Conservation (phyloP, 2,797 vertebrate genomes). For the Cyprinodon diabolis region DNA sequence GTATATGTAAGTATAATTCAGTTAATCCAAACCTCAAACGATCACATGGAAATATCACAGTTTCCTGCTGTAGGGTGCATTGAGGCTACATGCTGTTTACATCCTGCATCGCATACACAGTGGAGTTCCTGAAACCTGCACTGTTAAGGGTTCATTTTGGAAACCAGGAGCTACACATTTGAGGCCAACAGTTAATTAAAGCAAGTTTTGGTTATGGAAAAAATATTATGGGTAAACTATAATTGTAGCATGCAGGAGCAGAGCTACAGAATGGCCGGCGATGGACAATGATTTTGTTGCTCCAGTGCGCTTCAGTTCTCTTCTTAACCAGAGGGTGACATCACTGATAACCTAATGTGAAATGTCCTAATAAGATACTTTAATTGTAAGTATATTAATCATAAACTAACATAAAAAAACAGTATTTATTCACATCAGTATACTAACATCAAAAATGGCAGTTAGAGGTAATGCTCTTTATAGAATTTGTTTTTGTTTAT, state of each 20-base stretch:
- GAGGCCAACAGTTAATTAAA: neutral
- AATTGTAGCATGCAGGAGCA: neutral
- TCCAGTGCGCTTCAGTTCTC: too few relatives aligned
- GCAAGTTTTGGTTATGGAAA: neutral
- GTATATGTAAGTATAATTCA: neutral
- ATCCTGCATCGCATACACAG: neutral
- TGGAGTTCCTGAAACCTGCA: neutral
- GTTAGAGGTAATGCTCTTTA: too few relatives aligned
- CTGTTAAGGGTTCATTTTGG: neutral
- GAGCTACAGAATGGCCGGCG: too few relatives aligned
- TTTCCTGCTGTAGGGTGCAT: neutral
- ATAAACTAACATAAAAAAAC: too few relatives aligned
- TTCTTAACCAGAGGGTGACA: too few relatives aligned
- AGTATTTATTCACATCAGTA: too few relatives aligned
- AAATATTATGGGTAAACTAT: neutral
- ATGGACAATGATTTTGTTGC: too few relatives aligned
- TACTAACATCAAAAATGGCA: too few relatives aligned
- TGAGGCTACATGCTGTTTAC: neutral
- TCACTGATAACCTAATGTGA: too few relatives aligned
- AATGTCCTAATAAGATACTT: too few relatives aligned
- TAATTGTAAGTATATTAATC: too few relatives aligned
- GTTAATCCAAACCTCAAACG: neutral
- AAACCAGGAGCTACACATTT: neutral
- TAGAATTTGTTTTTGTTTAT: too few relatives aligned
- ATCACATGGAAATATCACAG: neutral